Conservation (phyloP, 2,797 vertebrate genomes). For the Mus spretus region DNA sequence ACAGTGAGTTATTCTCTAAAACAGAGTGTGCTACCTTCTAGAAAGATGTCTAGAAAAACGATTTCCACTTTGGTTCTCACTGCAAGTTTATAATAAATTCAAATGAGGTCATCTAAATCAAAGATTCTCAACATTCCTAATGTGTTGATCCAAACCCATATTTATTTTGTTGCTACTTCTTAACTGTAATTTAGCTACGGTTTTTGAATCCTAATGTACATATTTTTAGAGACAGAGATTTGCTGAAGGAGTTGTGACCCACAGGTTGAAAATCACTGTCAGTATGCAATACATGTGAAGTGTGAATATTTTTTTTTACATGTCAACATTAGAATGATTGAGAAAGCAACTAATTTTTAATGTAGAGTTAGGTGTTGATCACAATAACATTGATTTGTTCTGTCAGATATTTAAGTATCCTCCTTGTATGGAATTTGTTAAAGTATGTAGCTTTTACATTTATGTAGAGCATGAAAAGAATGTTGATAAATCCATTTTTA, state of each 20-base stretch:
- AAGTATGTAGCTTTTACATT: not conserved
- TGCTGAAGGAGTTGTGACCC: not conserved
- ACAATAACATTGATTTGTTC: slow-evolving; percentile 19
- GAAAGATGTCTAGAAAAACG: not conserved
- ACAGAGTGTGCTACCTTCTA: not conserved
- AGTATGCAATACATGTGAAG: slow-evolving; percentile 22
- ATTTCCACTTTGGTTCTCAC: not conserved
- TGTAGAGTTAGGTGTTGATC: not conserved
- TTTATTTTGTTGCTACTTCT: not conserved
- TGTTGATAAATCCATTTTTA: not conserved
- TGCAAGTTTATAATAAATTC: not conserved
- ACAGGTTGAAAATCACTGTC: not conserved
- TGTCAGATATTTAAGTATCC: not conserved
- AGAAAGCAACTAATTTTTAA: slow-evolving; percentile 41
- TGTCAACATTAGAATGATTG: slow-evolving; percentile 28
- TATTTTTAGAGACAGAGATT: not conserved
- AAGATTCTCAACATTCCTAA: not conserved
- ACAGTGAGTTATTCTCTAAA: not conserved
- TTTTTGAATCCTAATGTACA: not conserved
- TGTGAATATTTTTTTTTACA: slow-evolving; percentile 9
- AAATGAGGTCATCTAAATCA: slow-evolving; percentile 8
- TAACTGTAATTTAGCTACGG: not conserved
- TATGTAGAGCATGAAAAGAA: not conserved
- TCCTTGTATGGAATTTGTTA: not conserved
- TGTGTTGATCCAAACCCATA: not conserved